These are phyloP conservation scores for Drosophila mimica DNA, from an alignment of 2,888 invertebrate species.

Conservation along the genomic window DNA sequence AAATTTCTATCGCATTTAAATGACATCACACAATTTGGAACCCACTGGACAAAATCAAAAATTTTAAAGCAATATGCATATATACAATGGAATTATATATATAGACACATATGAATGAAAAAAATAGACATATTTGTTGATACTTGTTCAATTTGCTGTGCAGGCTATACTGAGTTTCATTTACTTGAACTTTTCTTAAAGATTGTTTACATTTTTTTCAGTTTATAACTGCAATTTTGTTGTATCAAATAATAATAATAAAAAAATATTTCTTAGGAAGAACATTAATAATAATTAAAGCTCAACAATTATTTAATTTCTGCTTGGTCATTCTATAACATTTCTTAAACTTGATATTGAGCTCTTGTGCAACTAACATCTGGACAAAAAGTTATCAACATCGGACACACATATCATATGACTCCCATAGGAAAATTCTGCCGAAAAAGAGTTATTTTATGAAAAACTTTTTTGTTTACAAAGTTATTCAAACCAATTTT, in stretches of 20 bases:
- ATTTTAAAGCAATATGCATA: conserved; percentile 1
- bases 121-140: not conserved
- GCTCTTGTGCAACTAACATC: no score
- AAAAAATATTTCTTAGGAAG: not conserved
- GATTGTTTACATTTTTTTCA: not conserved
- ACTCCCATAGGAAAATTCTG: no score
- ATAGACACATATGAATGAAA: not conserved
- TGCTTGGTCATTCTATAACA: not conserved
- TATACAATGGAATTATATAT: not conserved
- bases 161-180: not conserved
- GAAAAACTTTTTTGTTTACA: no score
- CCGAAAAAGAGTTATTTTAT: no score
- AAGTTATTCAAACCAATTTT: no score
- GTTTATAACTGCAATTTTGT: not conserved
- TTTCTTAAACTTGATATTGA: no score
- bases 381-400: no score
- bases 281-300: not conserved
- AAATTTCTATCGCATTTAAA: conserved; percentile 16
- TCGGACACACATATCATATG: no score
- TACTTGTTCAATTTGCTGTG: not conserved
- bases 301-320: not conserved
- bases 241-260: not conserved
- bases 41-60: conserved; percentile 22
- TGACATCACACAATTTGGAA: conserved; percentile 33
- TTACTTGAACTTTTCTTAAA: not conserved